Percentiles rank a stretch among this genome's conserved stretches.
Conservation (phyloP, 2,113 vertebrate species). For the Stigmatopora argus region DNA sequence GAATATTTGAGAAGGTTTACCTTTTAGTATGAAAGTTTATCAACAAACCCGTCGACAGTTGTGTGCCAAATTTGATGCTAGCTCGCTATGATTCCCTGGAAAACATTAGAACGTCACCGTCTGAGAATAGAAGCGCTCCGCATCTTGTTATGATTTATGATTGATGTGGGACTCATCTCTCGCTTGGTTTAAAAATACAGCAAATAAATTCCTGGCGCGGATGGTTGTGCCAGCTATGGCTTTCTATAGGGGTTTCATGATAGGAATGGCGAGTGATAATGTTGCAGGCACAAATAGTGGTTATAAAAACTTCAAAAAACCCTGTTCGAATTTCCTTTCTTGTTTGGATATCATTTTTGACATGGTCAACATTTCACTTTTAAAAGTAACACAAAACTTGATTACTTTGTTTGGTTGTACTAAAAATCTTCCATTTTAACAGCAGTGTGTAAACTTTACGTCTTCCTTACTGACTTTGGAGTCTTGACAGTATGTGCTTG, state of each 20-base stretch:
- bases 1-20: too few relatives aligned
- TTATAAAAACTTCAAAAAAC: neutral
- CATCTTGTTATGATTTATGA: neutral
- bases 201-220: constrained; percentile 8
- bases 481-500: neutral
- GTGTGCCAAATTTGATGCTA: neutral
- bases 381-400: neutral
- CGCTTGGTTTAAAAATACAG: neutral
- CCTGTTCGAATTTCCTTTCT: neutral
- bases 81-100: neutral
- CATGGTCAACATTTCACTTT: neutral
- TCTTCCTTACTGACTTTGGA: neutral
- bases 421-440: neutral
- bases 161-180: constrained; percentile 14
- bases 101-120: neutral
- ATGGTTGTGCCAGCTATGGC: neutral
- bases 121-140: neutral
- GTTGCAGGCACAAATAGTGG: neutral
- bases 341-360: neutral
- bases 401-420: neutral
- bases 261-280: neutral
- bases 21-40: too few relatives aligned
- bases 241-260: neutral
- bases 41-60: too few relatives aligned
- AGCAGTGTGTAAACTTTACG: neutral